phyloP scores from a whole-genome alignment of 2,113 vertebrate genomes.

The Panthera uncia region DNA sequence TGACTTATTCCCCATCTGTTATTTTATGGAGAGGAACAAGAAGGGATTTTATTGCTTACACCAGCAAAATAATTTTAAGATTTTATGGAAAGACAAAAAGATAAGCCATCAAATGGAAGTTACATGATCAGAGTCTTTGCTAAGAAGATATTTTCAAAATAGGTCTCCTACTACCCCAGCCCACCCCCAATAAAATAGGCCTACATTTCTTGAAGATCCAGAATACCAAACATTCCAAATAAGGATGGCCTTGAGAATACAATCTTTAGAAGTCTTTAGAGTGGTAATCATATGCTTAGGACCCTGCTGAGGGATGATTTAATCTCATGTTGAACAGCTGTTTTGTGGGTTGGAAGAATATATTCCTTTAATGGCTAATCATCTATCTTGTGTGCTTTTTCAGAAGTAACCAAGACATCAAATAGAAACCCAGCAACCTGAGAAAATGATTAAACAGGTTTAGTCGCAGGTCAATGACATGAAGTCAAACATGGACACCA shows the following conservation, averaged over 20 bases:
- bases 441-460: neutral
- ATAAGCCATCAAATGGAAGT: neutral
- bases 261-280: neutral
- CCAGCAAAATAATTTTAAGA: conserved; percentile 1
- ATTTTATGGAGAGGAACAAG: neutral
- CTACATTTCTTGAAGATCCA: neutral
- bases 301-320: neutral
- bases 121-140: neutral
- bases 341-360: neutral
- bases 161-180: neutral
- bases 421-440: neutral
- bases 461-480: neutral
- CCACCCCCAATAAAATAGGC: neutral
- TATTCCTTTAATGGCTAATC: neutral
- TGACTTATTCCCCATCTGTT: conserved; percentile 19
- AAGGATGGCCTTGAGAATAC: neutral
- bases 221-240: neutral
- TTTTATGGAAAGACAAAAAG: neutral
- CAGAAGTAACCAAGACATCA: neutral
- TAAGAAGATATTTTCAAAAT: neutral
- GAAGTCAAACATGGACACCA: neutral
- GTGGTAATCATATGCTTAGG: neutral
- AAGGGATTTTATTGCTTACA: neutral
- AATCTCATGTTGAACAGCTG: neutral
- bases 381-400: conserved; percentile 24